These are phyloP conservation scores for Ectemnius continuus DNA, from an alignment of 2,888 invertebrate genomes.

Conservation along the genomic window DNA sequence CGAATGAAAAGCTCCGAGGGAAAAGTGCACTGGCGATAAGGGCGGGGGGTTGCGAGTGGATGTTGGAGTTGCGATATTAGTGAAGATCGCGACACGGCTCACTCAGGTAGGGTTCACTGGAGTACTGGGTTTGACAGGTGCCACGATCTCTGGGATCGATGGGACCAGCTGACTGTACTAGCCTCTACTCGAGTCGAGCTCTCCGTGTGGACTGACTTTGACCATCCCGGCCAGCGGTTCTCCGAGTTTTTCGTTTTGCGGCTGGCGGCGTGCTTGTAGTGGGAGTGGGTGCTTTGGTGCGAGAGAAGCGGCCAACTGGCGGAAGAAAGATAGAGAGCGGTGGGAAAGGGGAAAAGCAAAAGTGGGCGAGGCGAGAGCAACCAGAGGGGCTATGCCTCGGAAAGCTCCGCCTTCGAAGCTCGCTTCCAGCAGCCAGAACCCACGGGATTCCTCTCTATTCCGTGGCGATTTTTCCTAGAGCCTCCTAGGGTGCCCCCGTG, in stretches of 20 bases:
- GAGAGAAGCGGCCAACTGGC: constrained; percentile 27
- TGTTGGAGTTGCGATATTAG: not conserved
- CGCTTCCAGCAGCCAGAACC: constrained; percentile 25
- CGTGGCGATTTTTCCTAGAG: constrained; percentile 59
- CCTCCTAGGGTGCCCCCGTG: constrained; percentile 61
- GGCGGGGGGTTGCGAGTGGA: too few relatives aligned
- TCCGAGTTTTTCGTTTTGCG: constrained; percentile 70
- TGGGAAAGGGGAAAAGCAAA: constrained; percentile 50
- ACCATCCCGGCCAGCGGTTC: constrained; percentile 61
- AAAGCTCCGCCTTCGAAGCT: constrained; percentile 48
- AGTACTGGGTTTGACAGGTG: constrained; percentile 49
- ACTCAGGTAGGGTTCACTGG: not conserved
- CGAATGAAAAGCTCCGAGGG: not conserved
- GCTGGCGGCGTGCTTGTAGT: constrained; percentile 33
- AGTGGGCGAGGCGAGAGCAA: constrained; percentile 51
- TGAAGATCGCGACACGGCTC: not conserved
- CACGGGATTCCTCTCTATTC: constrained; percentile 35
- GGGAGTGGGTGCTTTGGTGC: constrained; percentile 34
- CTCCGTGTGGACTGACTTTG: constrained; percentile 75
- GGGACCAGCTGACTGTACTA: constrained; percentile 45
- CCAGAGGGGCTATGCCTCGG: constrained; percentile 46
- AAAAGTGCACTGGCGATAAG: not conserved
- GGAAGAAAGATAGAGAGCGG: constrained; percentile 16
- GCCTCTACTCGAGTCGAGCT: constrained; percentile 72
- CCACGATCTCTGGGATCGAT: constrained; percentile 37